These are phyloP conservation scores for Etheostoma nigrum DNA, from an alignment of 2,797 vertebrate genomes.

Conservation along the genomic window DNA sequence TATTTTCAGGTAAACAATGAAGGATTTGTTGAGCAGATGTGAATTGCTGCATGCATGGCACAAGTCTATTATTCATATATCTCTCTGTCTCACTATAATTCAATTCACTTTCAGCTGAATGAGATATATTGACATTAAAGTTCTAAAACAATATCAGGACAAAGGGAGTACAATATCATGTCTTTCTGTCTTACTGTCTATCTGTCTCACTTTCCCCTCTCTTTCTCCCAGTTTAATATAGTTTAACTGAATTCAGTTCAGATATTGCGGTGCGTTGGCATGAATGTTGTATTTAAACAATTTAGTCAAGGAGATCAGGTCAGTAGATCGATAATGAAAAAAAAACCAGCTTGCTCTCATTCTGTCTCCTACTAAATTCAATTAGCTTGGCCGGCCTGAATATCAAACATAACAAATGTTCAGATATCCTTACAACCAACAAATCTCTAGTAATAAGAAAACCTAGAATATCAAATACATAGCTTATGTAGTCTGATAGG, in stretches of 20 bases:
- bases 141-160: conserved; percentile 29
- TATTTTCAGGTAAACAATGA: neutral
- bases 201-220: conserved; percentile 2
- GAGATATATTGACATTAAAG: conserved; percentile 43
- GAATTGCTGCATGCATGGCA: conserved; percentile 20
- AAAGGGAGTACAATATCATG: conserved; percentile 13
- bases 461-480: neutral
- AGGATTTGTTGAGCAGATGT: conserved; percentile 14
- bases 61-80: conserved; percentile 28
- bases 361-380: conserved; percentile 32
- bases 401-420: conserved; percentile 6
- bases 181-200: conserved; percentile 13
- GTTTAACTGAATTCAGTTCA: conserved; percentile 45
- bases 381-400: conserved; percentile 24
- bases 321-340: conserved; percentile 37
- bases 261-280: conserved; percentile 27
- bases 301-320: conserved; percentile 9
- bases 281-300: conserved; percentile 24
- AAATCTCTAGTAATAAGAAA: neutral
- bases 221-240: conserved; percentile 45
- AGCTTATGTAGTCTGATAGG: too few relatives aligned
- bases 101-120: conserved; percentile 26
- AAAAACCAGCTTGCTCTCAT: conserved; percentile 19
- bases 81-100: conserved; percentile 1
- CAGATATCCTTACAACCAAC: neutral